phyloP scores from a whole-genome alignment of 2,113 vertebrate genomes.

The Xiphophorus couchianus region DNA sequence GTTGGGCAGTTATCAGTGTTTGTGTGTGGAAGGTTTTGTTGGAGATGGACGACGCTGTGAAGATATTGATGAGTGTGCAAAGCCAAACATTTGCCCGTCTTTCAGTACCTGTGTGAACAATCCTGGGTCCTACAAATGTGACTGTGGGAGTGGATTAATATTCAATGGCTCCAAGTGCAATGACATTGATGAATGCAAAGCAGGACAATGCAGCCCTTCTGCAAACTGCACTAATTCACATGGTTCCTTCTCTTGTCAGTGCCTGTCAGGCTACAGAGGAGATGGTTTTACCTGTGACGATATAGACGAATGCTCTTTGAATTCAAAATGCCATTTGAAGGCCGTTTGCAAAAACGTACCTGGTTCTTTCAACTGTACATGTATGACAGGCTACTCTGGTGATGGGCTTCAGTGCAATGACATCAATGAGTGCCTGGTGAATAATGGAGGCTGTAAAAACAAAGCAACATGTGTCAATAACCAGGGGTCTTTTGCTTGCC shows the following conservation, averaged over 20 bases:
- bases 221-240: conserved; percentile 76
- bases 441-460: conserved; percentile 81
- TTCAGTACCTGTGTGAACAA: conserved; percentile 78
- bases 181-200: conserved; percentile 80
- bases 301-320: conserved; percentile 75
- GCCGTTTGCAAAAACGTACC: conserved; percentile 77
- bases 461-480: conserved; percentile 77
- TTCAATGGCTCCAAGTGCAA: conserved; percentile 70
- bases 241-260: conserved; percentile 80
- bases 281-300: conserved; percentile 79
- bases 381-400: conserved; percentile 76
- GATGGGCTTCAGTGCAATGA: conserved; percentile 79
- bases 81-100: conserved; percentile 67
- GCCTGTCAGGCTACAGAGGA: conserved; percentile 76
- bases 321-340: conserved; percentile 72
- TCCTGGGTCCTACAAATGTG: conserved; percentile 77
- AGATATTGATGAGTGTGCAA: conserved; percentile 81
- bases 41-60: conserved; percentile 76
- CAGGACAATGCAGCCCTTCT: conserved; percentile 67
- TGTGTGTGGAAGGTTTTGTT: conserved; percentile 75
- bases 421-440: conserved; percentile 79
- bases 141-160: conserved; percentile 78
- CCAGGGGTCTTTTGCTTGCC: conserved; percentile 79
- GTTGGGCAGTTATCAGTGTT: conserved; percentile 79
- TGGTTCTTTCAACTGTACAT: conserved; percentile 80